Conservation (phyloP, 1,140 invertebrate genomes). For the Globodera rostochiensis region DNA sequence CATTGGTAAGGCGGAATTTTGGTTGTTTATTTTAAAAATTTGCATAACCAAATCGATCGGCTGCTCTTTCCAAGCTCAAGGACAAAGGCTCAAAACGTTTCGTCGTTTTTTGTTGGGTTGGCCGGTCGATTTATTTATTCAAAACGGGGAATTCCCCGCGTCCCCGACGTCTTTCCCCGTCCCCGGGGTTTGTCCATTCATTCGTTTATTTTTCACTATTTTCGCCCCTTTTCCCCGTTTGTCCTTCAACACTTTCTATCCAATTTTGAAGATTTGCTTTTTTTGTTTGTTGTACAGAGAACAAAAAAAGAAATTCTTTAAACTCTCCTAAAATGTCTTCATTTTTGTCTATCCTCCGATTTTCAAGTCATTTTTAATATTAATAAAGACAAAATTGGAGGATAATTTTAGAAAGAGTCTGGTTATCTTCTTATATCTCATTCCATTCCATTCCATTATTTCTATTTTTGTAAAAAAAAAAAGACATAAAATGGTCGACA, state of each 20-base stretch:
- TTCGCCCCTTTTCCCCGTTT: not conserved
- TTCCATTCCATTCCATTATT: too few species aligned
- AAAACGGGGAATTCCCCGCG: not conserved
- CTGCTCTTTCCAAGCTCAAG: not conserved
- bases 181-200: too few species aligned
- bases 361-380: too few species aligned
- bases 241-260: not conserved
- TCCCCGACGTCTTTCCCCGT: too few species aligned
- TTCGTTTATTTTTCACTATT: not conserved
- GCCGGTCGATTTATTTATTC: not conserved
- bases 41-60: not conserved
- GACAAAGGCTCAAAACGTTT: not conserved
- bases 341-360: not conserved
- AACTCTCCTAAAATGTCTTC: too few species aligned
- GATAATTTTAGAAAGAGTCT: too few species aligned
- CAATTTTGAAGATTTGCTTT: not conserved
- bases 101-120: not conserved
- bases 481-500: too few species aligned
- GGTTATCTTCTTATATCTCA: too few species aligned
- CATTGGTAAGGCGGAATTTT: not conserved
- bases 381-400: too few species aligned
- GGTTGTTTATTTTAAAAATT: not conserved
- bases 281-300: too few species aligned
- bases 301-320: not conserved
- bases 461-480: too few species aligned